Conservation (phyloP, 2,888 invertebrate genomes). For the Torymus texanus region DNA sequence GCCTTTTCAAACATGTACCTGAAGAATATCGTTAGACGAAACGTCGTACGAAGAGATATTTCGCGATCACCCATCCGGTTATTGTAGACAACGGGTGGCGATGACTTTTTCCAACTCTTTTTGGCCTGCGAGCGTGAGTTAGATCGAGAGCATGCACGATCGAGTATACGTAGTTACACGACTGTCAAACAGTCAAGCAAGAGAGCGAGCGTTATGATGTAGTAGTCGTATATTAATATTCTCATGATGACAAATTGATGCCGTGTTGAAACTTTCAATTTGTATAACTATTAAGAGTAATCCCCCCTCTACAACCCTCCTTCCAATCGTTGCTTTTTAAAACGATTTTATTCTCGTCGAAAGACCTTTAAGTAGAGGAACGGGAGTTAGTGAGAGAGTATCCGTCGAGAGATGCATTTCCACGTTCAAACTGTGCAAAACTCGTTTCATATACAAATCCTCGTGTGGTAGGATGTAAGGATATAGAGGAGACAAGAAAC, state of each 20-base stretch:
- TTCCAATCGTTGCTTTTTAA: slow-evolving; percentile 37
- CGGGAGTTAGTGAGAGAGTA: slow-evolving; percentile 25
- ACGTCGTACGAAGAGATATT: slow-evolving; percentile 15
- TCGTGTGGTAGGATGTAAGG: slow-evolving; percentile 10
- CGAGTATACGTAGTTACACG: slow-evolving; percentile 20
- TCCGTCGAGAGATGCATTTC: slow-evolving; percentile 29
- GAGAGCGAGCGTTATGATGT: background rate
- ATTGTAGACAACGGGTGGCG: slow-evolving; percentile 3
- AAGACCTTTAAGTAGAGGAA: slow-evolving; percentile 24
- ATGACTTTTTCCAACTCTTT: slow-evolving; percentile 25
- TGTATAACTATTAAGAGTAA: slow-evolving; percentile 22
- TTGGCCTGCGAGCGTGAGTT: slow-evolving; percentile 33
- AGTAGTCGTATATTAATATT: slow-evolving; percentile 14
- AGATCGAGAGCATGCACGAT: slow-evolving; percentile 19
- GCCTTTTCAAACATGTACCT: slow-evolving; percentile 56
- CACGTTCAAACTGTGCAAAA: slow-evolving; percentile 30
- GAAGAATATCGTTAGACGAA: slow-evolving; percentile 35
- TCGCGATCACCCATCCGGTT: slow-evolving; percentile 4
- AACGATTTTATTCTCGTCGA: slow-evolving; percentile 27
- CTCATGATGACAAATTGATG: slow-evolving; percentile 24
- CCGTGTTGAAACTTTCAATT: slow-evolving; percentile 30
- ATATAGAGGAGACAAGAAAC: background rate
- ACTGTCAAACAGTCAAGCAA: slow-evolving; percentile 41
- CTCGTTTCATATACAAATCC: slow-evolving; percentile 10
- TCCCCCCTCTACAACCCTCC: background rate